Conservation (phyloP, 1,140 invertebrate genomes). For the Linepithema humile region DNA sequence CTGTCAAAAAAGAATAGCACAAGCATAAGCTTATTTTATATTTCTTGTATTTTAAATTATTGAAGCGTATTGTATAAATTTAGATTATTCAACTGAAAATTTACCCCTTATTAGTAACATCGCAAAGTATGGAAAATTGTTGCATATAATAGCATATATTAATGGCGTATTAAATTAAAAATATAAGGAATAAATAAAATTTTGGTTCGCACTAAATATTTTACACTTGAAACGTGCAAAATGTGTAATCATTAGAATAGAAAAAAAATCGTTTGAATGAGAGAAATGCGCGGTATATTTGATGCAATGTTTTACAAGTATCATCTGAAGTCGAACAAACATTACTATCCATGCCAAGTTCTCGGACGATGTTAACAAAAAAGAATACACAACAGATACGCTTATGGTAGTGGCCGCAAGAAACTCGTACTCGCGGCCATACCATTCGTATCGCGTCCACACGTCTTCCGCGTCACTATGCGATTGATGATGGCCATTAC, state of each 20-base stretch:
- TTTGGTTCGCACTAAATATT: not conserved
- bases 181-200: too few relatives aligned
- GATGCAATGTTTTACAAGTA: constrained; percentile 38
- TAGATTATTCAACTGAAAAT: too few relatives aligned
- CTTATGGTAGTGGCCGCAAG: constrained; percentile 66
- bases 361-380: constrained; percentile 59
- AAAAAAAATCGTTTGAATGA: not conserved
- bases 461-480: constrained; percentile 59
- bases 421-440: constrained; percentile 63
- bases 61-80: too few relatives aligned
- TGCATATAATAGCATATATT: not conserved
- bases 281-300: not conserved
- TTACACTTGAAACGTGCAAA: not conserved
- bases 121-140: not conserved
- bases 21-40: not conserved
- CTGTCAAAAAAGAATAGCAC: not conserved
- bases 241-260: not conserved
- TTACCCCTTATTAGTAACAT: too few relatives aligned
- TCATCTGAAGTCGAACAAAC: constrained; percentile 16
- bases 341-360: constrained; percentile 47
- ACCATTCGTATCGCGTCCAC: constrained; percentile 58
- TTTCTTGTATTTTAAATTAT: not conserved
- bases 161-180: too few relatives aligned
- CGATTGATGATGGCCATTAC: constrained; percentile 60
- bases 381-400: constrained; percentile 47